These are phyloP conservation scores for Squalus acanthias DNA, from an alignment of 2,797 vertebrate genomes.

Conservation along the genomic window DNA sequence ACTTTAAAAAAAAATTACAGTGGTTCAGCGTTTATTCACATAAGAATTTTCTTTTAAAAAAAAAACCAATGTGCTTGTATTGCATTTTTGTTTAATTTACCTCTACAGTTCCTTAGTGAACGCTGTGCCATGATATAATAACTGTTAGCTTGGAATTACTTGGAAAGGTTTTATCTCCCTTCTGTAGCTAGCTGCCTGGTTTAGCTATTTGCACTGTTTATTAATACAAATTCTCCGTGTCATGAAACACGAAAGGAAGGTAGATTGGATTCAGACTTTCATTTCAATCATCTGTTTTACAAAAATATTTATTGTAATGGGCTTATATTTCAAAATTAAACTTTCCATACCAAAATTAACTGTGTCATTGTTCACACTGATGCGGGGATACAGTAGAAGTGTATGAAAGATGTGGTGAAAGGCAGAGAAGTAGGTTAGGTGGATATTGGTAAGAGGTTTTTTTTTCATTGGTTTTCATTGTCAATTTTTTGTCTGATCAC, in stretches of 20 bases:
- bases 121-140: background rate
- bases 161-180: background rate
- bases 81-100: background rate
- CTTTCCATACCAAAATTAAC: background rate
- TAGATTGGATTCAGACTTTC: background rate
- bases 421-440: background rate
- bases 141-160: background rate
- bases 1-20: no score
- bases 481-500: no score
- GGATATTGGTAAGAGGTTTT: background rate
- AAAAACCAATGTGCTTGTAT: background rate
- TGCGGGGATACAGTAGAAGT: background rate
- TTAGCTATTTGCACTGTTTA: background rate
- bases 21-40: background rate
- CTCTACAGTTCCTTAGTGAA: background rate
- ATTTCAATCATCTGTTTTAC: background rate
- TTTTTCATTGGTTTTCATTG: background rate
- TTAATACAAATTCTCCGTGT: background rate
- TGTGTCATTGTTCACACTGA: background rate
- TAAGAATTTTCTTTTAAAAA: background rate
- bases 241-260: background rate
- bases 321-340: background rate
- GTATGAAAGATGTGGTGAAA: background rate
- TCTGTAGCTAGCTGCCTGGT: background rate
- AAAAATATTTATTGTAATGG: background rate